These are phyloP conservation scores for Hipposideros armiger DNA, from an alignment of 2,113 vertebrate genomes.

Conservation along the genomic window DNA sequence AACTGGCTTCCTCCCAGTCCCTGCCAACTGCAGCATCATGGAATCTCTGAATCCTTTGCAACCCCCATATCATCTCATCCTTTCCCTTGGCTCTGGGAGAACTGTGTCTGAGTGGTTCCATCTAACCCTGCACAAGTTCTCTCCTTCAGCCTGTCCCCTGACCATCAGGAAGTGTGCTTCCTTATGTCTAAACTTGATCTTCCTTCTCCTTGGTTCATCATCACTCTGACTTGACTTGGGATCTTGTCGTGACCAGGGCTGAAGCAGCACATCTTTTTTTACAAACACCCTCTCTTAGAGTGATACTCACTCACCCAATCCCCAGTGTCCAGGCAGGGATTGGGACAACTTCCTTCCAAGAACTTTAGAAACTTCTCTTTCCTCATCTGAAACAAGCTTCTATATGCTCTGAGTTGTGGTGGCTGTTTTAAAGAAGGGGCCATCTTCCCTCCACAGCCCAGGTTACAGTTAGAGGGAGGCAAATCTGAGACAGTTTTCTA, in stretches of 20 bases:
- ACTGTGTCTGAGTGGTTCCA: not conserved
- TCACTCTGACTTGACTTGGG: not conserved
- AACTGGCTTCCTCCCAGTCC: not conserved
- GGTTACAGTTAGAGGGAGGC: not conserved
- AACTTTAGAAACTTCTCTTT: conserved; percentile 34
- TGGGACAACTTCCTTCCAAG: not conserved
- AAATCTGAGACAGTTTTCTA: not conserved
- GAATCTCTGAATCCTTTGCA: not conserved
- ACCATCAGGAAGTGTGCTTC: not conserved
- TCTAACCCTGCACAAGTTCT: not conserved
- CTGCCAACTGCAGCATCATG: not conserved
- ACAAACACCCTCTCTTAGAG: not conserved
- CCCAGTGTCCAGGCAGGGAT: not conserved
- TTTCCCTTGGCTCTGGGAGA: not conserved
- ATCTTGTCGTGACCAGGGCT: not conserved
- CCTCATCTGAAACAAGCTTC: not conserved
- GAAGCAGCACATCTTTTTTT: not conserved
- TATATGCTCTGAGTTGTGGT: not conserved
- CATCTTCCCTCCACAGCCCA: not conserved
- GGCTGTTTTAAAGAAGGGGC: not conserved
- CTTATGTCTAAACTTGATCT: not conserved
- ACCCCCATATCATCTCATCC: not conserved
- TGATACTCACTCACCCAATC: not conserved
- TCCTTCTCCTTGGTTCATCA: not conserved
- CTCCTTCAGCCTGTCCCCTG: not conserved